Evolutionary conservation across 2,888 invertebrate species (phyloP).

Genomic region (Cecidostiba fungosa): DNA sequence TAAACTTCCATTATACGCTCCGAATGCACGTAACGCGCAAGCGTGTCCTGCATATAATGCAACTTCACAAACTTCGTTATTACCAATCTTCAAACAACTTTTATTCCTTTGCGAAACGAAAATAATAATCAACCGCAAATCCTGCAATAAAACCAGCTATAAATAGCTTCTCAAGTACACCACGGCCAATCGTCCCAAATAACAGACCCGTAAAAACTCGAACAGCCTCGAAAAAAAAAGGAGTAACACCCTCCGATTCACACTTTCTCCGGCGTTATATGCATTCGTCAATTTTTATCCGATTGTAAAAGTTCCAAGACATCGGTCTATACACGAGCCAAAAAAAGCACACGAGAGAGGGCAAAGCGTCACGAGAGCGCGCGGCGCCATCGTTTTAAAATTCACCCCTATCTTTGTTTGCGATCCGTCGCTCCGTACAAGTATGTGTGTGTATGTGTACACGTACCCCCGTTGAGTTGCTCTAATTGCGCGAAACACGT

Average conservation of each 20-base stretch:
- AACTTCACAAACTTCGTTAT: no score
- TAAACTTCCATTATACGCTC: neutral
- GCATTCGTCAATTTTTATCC: slow-evolving; percentile 17
- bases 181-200: neutral
- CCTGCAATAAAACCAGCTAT: no score
- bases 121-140: no score
- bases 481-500: slow-evolving; percentile 32
- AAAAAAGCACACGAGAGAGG: neutral
- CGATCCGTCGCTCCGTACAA: neutral
- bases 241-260: neutral
- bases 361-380: slow-evolving; percentile 20
- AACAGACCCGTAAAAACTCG: neutral
- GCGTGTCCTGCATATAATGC: neutral
- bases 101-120: no score
- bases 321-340: neutral
- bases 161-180: no score
- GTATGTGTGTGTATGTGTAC: neutral
- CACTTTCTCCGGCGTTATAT: neutral
- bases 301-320: slow-evolving; percentile 15
- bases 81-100: no score
- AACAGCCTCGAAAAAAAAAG: neutral
- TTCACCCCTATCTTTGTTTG: slow-evolving; percentile 39
- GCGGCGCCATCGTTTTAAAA: slow-evolving; percentile 27
- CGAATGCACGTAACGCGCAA: neutral
- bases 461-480: neutral